These are phyloP conservation scores for Siderastrea siderea DNA, from an alignment of 92 coral and sea anemone genomes.

Conservation along the genomic window DNA sequence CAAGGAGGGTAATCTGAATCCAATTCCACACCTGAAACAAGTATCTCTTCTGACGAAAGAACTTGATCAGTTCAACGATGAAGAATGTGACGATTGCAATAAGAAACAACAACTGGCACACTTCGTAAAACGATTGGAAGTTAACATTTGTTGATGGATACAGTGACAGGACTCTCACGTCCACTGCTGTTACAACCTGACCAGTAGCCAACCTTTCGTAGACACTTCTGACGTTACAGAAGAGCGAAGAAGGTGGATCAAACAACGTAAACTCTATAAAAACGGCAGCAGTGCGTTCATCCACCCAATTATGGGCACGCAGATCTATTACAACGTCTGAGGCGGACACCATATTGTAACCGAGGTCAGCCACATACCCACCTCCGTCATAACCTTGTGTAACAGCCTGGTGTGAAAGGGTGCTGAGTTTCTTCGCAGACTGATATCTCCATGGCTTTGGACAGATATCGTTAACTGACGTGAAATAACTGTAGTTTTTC, in stretches of 20 bases:
- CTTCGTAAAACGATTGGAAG: too few relatives aligned
- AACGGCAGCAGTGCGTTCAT: constrained; percentile 66
- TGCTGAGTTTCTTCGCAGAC: constrained; percentile 42
- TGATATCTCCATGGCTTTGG: constrained; percentile 83
- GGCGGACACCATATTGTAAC: constrained; percentile 76
- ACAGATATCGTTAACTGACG: too few relatives aligned
- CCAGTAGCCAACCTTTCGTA: constrained; percentile 37
- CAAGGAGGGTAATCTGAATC: constrained; percentile 74
- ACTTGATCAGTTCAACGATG: neutral
- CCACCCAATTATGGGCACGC: constrained; percentile 68
- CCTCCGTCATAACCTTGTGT: constrained; percentile 8
- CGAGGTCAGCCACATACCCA: constrained; percentile 84
- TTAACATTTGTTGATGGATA: constrained; percentile 1
- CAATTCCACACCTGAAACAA: constrained; percentile 80
- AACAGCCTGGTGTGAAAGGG: constrained; percentile 55
- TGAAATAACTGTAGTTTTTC: too few relatives aligned
- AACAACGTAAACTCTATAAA: constrained; percentile 79
- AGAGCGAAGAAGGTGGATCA: constrained; percentile 76
- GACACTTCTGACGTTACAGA: constrained; percentile 68
- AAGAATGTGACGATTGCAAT: too few relatives aligned
- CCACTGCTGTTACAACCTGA: neutral
- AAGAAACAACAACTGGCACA: too few relatives aligned
- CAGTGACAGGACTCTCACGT: neutral
- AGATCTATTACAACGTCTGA: constrained; percentile 45
- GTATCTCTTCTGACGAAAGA: constrained; percentile 72